Base-by-base conservation (phyloP, 1,140 invertebrate species). In the Drosophila kepulauana region DNA sequence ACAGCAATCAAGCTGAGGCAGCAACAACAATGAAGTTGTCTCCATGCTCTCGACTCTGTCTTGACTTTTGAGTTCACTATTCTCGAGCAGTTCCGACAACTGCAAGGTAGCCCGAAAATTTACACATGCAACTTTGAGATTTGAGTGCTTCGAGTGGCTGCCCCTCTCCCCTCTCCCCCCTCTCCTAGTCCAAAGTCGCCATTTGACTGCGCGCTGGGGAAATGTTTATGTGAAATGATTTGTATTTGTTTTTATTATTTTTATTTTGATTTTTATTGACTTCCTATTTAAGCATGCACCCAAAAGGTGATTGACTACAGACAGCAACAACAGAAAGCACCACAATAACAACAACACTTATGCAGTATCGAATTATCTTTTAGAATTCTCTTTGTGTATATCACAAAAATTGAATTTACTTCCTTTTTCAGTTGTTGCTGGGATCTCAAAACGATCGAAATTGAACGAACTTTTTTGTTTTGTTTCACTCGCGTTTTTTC, bases 261-360 rank as follows among this genome's bases (percentile, higher is more conserved):
- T 25, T 25, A 25, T 25, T 4, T 25, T 25, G 20, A 25, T 25
- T 25, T 79, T 82, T 80, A 84, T 89, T 70, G 80, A 87, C 84
- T 87, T 87, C 85, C 84, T 87, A 87, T 88, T 84, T 80, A 77
- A 87, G 80, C 62, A 71, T 41, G 59, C 72, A 78, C 54, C 54
- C 82, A 52, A 88, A 87, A 87, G 84, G 77, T 88, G 84, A 87
- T 88, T 87, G 82, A 88, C 82, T 88, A 87, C 79, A 81, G 56
- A 25, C 20, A 25, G 20, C 20, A 25, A 25, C 20, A 25, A 25
- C 65, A 64, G 20, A 25, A 25, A 25, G 20, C 20, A 38, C 7
- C 35, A 59, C 51, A 73, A 64, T 46, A 63, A 68, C 25, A 64
- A 80, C 63, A 68, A 30, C 62, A 66, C 48, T 62, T 72, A 67